Conservation (phyloP, 2,797 vertebrate species). For the Ispidina lecontei region DNA sequence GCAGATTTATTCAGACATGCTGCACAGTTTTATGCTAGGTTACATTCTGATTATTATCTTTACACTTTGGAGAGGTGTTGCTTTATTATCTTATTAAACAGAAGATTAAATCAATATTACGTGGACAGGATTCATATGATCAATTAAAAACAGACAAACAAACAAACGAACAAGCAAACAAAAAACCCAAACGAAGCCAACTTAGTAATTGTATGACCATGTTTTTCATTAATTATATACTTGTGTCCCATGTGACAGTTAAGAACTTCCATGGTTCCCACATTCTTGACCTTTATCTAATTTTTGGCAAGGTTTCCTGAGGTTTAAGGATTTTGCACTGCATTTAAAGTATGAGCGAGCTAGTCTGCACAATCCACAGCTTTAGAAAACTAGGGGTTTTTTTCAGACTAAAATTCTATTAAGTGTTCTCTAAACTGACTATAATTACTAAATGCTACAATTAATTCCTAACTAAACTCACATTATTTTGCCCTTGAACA, state of each 20-base stretch:
- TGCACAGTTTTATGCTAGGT: neutral
- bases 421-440: neutral
- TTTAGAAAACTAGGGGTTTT: neutral
- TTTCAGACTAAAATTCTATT: neutral
- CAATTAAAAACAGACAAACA: neutral
- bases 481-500: slow-evolving; percentile 52
- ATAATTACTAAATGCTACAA: neutral
- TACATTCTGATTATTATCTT: neutral
- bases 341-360: neutral
- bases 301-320: neutral
- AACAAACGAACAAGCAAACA: neutral
- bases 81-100: neutral
- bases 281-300: neutral
- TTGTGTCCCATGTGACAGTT: neutral
- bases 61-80: neutral
- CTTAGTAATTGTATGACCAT: neutral
- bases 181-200: neutral
- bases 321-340: neutral
- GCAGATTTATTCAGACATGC: neutral
- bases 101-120: neutral
- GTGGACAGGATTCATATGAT: neutral
- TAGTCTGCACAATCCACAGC: neutral
- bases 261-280: neutral
- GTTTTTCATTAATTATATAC: neutral
- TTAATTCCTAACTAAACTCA: neutral